These are phyloP conservation scores for Aphelenchoides fujianensis DNA, from an alignment of 1,140 invertebrate species.

Conservation along the genomic window DNA sequence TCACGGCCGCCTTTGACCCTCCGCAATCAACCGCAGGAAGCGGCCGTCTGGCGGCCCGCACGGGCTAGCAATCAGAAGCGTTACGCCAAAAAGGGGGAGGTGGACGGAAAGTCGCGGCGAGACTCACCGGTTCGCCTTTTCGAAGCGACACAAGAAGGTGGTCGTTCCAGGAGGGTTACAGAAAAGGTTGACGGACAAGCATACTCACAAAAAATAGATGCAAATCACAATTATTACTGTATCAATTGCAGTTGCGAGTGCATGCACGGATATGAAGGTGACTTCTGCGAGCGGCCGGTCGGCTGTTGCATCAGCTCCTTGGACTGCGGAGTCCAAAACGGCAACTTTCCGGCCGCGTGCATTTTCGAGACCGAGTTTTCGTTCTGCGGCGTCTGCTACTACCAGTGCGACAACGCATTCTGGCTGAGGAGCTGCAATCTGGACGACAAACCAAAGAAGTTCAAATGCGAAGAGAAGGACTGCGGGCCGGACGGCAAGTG, in stretches of 20 bases:
- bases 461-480: background rate
- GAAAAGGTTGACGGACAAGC: too few species aligned
- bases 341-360: background rate
- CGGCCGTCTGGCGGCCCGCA: too few species aligned
- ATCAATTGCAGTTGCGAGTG: constrained; percentile 3
- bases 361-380: background rate
- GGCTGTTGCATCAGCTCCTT: background rate
- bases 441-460: background rate
- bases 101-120: too few species aligned
- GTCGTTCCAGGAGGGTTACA: too few species aligned
- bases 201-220: too few species aligned
- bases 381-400: background rate
- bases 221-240: too few species aligned
- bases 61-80: too few species aligned
- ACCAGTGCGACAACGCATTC: background rate
- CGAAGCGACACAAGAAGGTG: too few species aligned
- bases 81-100: too few species aligned
- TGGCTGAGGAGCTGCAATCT: background rate
- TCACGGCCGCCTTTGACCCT: too few species aligned
- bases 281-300: background rate
- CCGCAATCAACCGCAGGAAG: too few species aligned
- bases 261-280: background rate
- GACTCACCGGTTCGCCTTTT: too few species aligned
- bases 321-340: background rate
- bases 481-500: background rate